A percentile compares a stretch with the other conserved stretches of the same genome.
phyloP scores from a whole-genome alignment of 2,888 invertebrate species.

The Pterostichus madidus region DNA sequence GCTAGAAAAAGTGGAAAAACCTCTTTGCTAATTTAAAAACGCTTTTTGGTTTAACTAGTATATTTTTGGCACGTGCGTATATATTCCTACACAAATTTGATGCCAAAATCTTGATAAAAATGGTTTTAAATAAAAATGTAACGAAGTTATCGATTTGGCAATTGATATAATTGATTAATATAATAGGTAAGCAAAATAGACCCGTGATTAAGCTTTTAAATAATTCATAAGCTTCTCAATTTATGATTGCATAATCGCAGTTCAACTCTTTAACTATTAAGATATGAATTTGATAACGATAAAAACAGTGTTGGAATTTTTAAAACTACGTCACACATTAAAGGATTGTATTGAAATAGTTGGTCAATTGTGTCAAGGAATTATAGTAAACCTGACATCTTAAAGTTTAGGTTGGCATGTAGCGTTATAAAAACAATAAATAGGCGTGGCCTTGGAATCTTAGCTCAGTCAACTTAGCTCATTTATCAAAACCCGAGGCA shows the following conservation, averaged over 20 bases:
- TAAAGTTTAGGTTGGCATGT: conserved; percentile 59
- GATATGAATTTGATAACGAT: conserved; percentile 60
- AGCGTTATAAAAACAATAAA: conserved; percentile 70
- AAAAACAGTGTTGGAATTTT: conserved; percentile 39
- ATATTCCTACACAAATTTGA: conserved; percentile 20
- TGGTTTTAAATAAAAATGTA: conserved; percentile 57
- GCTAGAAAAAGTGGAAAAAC: not conserved
- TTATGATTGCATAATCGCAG: conserved; percentile 58
- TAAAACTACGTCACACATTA: conserved; percentile 29
- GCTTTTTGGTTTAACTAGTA: not conserved
- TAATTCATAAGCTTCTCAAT: conserved; percentile 54
- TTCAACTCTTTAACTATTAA: conserved; percentile 36
- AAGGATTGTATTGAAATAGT: conserved; percentile 39
- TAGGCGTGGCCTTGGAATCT: conserved; percentile 75
- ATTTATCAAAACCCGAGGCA: conserved; percentile 53
- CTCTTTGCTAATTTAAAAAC: not conserved
- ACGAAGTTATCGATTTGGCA: conserved; percentile 52
- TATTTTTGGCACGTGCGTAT: conserved; percentile 57
- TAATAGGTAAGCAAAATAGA: conserved; percentile 30
- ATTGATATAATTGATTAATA: conserved; percentile 30
- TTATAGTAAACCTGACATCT: conserved; percentile 60
- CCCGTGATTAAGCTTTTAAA: conserved; percentile 22
- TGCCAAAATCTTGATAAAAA: conserved; percentile 61
- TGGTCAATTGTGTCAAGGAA: conserved; percentile 52
- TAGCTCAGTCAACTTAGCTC: conserved; percentile 58